Evolutionary conservation across 2,797 vertebrate genomes (phyloP).

Genomic region (Buceros bicornis): DNA sequence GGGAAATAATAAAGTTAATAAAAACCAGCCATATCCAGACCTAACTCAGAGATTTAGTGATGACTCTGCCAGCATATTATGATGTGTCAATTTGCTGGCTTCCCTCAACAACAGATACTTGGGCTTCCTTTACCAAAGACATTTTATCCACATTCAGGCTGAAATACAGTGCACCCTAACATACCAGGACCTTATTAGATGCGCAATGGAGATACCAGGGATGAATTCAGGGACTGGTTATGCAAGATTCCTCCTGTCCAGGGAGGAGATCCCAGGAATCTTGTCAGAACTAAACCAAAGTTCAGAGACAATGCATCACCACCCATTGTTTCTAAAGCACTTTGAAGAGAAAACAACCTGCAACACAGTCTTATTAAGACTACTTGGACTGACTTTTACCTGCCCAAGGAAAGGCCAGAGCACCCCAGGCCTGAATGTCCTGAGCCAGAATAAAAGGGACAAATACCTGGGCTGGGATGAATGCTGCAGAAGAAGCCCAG

Average conservation of each 20-base stretch:
- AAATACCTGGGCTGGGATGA: not conserved
- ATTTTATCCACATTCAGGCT: not conserved
- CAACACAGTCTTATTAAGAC: not conserved
- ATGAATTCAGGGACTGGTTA: not conserved
- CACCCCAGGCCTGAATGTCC: not conserved
- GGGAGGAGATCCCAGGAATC: not conserved
- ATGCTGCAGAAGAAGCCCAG: not conserved
- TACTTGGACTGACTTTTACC: not conserved
- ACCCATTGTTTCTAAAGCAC: not conserved
- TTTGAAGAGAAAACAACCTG: not conserved
- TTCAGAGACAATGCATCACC: not conserved
- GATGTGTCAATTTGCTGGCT: not conserved
- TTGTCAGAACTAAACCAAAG: not conserved
- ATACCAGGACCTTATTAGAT: not conserved
- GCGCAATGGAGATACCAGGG: not conserved
- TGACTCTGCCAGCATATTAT: not conserved
- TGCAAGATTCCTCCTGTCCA: not conserved
- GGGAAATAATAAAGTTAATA: slow-evolving; percentile 23
- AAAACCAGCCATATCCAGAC: slow-evolving; percentile 12
- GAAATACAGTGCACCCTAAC: not conserved
- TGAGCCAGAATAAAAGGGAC: not conserved
- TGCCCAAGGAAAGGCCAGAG: not conserved
- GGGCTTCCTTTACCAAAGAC: not conserved
- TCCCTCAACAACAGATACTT: not conserved
- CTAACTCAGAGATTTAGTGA: not conserved